phyloP scores from a whole-genome alignment of 2,888 invertebrate species.

The Tetropium fuscum region DNA sequence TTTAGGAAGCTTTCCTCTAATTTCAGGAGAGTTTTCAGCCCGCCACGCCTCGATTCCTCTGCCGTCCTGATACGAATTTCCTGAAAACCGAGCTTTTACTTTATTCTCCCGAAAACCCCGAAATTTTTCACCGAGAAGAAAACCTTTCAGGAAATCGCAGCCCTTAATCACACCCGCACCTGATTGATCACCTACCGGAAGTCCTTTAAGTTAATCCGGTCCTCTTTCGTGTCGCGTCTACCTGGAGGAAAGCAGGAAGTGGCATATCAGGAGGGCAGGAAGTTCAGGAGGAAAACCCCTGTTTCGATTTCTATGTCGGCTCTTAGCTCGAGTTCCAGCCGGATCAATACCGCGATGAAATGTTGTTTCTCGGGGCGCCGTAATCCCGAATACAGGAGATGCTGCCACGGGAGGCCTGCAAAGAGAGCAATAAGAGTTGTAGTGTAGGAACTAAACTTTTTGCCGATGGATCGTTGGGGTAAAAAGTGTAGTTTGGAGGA shows the following conservation, averaged over 20 bases:
- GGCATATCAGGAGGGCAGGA: conserved; percentile 56
- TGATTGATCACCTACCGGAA: conserved; percentile 26
- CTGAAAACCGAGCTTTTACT: conserved; percentile 57
- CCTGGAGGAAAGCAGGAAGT: conserved; percentile 62
- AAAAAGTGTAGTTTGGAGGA: conserved; percentile 61
- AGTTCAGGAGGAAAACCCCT: conserved; percentile 9
- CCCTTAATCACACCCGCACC: background rate
- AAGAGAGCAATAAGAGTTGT: conserved; percentile 34
- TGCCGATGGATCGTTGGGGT: conserved; percentile 28
- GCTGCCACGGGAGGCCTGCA: background rate
- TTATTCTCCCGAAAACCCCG: conserved; percentile 47
- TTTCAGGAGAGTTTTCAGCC: conserved; percentile 23
- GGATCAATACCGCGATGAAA: background rate
- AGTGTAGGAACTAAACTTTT: conserved; percentile 52
- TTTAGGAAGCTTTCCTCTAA: conserved; percentile 42
- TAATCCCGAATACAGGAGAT: background rate
- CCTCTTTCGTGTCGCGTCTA: conserved; percentile 40
- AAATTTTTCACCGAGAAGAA: conserved; percentile 11
- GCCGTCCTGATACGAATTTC: conserved; percentile 50
- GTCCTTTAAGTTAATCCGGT: conserved; percentile 9
- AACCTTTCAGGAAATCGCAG: background rate
- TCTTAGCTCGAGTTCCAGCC: too few relatives aligned
- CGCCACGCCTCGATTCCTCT: conserved; percentile 34
- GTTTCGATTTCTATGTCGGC: too few relatives aligned
- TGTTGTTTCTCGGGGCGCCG: background rate